Conservation (phyloP, 2,888 invertebrate genomes). For the Iphiclides podalirius region DNA sequence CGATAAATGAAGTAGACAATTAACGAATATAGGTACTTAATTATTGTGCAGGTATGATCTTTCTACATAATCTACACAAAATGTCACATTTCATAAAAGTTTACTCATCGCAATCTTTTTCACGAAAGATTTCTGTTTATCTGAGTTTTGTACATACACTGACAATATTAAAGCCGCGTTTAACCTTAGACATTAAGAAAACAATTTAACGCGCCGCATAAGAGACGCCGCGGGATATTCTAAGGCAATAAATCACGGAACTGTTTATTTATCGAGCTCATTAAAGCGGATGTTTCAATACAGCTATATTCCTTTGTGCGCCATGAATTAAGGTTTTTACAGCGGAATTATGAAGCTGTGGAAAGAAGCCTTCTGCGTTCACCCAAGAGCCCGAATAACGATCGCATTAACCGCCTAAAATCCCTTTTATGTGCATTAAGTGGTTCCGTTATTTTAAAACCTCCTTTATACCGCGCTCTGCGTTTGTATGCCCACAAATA, state of each 20-base stretch:
- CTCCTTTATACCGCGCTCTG: background rate
- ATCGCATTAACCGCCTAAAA: conserved; percentile 18
- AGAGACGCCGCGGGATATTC: background rate
- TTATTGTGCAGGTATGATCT: too few relatives aligned
- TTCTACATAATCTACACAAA: too few relatives aligned
- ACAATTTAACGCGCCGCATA: background rate
- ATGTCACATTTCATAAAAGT: too few relatives aligned
- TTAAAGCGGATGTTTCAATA: conserved; percentile 14
- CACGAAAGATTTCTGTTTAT: too few relatives aligned
- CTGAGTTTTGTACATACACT: too few relatives aligned
- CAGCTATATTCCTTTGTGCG: conserved; percentile 9
- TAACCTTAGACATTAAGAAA: background rate
- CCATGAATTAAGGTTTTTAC: conserved; percentile 11
- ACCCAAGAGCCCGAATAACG: conserved; percentile 10
- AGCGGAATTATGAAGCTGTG: conserved; percentile 7
- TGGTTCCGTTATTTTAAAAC: conserved; percentile 5
- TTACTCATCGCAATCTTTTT: too few relatives aligned
- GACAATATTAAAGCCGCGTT: too few relatives aligned
- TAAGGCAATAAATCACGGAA: background rate
- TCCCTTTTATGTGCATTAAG: conserved; percentile 3
- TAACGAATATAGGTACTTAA: too few relatives aligned
- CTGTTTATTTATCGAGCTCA: background rate
- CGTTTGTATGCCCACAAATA: conserved; percentile 5
- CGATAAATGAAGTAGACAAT: too few relatives aligned
- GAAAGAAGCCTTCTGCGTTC: conserved; percentile 7